A percentile compares a stretch with the other conserved stretches of the same genome.
Conservation (phyloP, 1,140 invertebrate species). For the Prorops nasuta region DNA sequence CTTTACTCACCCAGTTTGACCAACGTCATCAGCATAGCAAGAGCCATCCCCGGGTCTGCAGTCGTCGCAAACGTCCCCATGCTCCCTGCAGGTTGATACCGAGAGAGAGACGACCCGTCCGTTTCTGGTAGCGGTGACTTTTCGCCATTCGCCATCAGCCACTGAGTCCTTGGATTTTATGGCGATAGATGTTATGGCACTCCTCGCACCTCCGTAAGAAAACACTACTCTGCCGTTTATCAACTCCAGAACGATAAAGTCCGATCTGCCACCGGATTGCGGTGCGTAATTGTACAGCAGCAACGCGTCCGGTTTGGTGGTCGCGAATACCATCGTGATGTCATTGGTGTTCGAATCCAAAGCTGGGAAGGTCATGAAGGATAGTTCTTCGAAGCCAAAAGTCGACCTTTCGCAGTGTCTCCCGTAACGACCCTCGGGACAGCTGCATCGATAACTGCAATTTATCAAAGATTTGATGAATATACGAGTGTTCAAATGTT, state of each 20-base stretch:
- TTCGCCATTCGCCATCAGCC: constrained; percentile 86
- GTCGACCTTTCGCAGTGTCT: constrained; percentile 86
- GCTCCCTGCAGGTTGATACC: constrained; percentile 75
- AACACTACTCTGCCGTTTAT: constrained; percentile 80
- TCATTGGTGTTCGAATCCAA: constrained; percentile 86
- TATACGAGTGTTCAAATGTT: too few species aligned
- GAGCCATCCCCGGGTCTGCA: constrained; percentile 75
- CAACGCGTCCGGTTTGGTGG: constrained; percentile 81
- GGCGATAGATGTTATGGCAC: constrained; percentile 77
- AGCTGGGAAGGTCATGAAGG: constrained; percentile 84
- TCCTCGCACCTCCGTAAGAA: constrained; percentile 84
- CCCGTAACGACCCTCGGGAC: constrained; percentile 83
- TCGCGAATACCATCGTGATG: constrained; percentile 88
- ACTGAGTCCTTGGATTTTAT: constrained; percentile 67
- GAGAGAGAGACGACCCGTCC: constrained; percentile 81
- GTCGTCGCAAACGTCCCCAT: constrained; percentile 82
- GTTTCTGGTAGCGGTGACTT: constrained; percentile 87
- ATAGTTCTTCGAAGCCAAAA: constrained; percentile 84
- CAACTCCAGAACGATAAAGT: constrained; percentile 89
- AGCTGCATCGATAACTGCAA: constrained; percentile 76
- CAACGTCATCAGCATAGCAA: constrained; percentile 82
- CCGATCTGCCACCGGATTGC: constrained; percentile 82
- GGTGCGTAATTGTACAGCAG: constrained; percentile 87
- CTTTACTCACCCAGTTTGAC: constrained; percentile 78
- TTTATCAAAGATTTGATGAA: neutral